A percentile compares a stretch with the other conserved stretches of the same genome.
These are phyloP conservation scores for Anoplius nigerrimus DNA, from an alignment of 2,888 invertebrate species.

Conservation along the genomic window DNA sequence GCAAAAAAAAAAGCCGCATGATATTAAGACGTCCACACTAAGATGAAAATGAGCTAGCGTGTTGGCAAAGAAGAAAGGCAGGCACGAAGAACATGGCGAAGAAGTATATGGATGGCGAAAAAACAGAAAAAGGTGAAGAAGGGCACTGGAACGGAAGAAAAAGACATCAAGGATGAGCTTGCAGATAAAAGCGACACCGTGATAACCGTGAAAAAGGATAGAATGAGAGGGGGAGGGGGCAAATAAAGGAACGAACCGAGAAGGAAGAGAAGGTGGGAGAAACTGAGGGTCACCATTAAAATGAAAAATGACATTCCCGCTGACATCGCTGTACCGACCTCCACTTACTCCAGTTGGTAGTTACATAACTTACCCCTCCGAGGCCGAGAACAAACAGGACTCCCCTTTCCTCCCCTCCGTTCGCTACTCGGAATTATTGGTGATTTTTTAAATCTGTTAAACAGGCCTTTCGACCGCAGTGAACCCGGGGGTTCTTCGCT, in stretches of 20 bases:
- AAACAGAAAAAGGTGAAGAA: not conserved
- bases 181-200: slow-evolving; percentile 9
- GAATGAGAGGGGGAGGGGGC: slow-evolving; percentile 5
- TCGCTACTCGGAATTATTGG: slow-evolving; percentile 64
- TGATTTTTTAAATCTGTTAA: slow-evolving; percentile 73
- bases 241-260: slow-evolving; percentile 17
- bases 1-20: slow-evolving; percentile 53
- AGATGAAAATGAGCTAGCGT: slow-evolving; percentile 59
- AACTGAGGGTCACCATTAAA: slow-evolving; percentile 69
- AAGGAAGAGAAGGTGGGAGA: slow-evolving; percentile 2
- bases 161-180: not conserved
- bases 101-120: not conserved
- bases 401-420: slow-evolving; percentile 24
- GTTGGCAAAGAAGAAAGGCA: slow-evolving; percentile 36
- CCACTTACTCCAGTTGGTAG: slow-evolving; percentile 55
- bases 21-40: slow-evolving; percentile 60
- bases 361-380: slow-evolving; percentile 61
- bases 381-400: slow-evolving; percentile 52
- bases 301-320: slow-evolving; percentile 74
- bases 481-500: slow-evolving; percentile 30
- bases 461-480: slow-evolving; percentile 65
- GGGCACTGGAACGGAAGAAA: not conserved
- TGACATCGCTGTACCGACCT: slow-evolving; percentile 63
- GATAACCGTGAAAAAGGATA: slow-evolving; percentile 10
- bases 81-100: not conserved